phyloP scores from a whole-genome alignment of 2,113 vertebrate species.

The Cinclus cinclus region DNA sequence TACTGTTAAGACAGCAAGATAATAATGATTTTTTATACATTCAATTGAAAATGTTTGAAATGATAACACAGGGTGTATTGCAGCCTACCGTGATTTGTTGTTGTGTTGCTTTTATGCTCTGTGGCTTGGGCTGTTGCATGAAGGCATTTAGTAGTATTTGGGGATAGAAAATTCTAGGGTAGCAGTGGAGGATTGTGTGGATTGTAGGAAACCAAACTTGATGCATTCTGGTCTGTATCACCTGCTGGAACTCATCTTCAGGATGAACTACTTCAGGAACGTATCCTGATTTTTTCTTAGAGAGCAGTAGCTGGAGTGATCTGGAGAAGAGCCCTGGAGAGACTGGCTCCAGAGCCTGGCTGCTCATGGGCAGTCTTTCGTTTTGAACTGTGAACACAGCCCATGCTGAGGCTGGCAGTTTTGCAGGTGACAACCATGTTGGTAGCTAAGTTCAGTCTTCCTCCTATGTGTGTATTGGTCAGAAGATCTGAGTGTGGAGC shows the following conservation, averaged over 20 bases:
- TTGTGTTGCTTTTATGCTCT: neutral
- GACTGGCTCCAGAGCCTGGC: neutral
- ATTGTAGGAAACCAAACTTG: neutral
- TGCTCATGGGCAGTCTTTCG: fast-evolving
- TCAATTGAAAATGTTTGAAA: neutral
- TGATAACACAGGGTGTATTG: neutral
- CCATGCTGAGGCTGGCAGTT: neutral
- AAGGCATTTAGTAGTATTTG: neutral
- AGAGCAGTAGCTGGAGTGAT: neutral
- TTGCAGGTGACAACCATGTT: fast-evolving
- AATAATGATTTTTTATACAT: neutral
- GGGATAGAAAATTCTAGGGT: neutral
- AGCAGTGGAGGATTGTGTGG: neutral
- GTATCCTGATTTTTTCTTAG: neutral
- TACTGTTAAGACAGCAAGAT: neutral
- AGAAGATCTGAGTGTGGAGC: neutral
- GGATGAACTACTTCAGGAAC: neutral
- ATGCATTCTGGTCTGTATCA: neutral
- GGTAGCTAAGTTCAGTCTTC: neutral
- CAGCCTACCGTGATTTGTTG: neutral
- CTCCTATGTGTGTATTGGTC: neutral
- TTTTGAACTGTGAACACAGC: neutral
- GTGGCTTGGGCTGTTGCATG: neutral
- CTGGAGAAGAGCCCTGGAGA: neutral
- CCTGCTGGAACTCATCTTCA: neutral